phyloP scores from a whole-genome alignment of 1,140 invertebrate species.

The Zaprionus kolodkinae region DNA sequence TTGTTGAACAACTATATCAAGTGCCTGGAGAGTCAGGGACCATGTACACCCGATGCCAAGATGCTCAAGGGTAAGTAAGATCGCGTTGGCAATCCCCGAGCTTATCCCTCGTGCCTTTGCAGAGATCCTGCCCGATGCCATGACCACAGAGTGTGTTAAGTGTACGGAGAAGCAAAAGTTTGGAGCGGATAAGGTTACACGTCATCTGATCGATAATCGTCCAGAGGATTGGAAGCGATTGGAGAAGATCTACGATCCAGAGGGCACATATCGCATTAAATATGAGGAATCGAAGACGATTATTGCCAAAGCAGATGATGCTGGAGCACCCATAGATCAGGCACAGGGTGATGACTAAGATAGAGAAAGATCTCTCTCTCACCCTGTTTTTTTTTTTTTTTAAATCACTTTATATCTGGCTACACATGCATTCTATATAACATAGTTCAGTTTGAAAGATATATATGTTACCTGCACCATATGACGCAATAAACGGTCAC shows the following conservation, averaged over 20 bases:
- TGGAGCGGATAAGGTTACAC: conserved; percentile 85
- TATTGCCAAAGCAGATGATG: conserved; percentile 6
- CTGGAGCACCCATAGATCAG: neutral
- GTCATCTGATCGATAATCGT: conserved; percentile 85
- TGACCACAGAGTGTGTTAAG: conserved; percentile 87
- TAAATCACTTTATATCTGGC: neutral
- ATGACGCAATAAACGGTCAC: neutral
- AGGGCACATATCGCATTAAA: conserved; percentile 84
- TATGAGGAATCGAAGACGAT: conserved; percentile 61
- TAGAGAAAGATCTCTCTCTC: too few species aligned
- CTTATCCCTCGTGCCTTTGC: neutral
- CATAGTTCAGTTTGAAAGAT: too few species aligned
- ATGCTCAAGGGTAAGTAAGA: conserved; percentile 86
- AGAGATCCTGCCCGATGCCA: conserved; percentile 88
- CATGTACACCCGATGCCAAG: conserved; percentile 88
- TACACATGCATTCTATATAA: neutral
- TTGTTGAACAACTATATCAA: conserved; percentile 88
- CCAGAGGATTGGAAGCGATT: conserved; percentile 86
- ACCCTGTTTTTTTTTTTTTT: too few species aligned
- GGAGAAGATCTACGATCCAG: conserved; percentile 87
- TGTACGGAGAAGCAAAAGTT: conserved; percentile 87
- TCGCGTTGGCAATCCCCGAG: neutral
- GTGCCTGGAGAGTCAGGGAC: conserved; percentile 88
- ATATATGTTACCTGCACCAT: neutral
- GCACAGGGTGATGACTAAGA: conserved; percentile 16